phyloP scores from a whole-genome alignment of 2,888 invertebrate genomes.

The Chymomyza procnemis region DNA sequence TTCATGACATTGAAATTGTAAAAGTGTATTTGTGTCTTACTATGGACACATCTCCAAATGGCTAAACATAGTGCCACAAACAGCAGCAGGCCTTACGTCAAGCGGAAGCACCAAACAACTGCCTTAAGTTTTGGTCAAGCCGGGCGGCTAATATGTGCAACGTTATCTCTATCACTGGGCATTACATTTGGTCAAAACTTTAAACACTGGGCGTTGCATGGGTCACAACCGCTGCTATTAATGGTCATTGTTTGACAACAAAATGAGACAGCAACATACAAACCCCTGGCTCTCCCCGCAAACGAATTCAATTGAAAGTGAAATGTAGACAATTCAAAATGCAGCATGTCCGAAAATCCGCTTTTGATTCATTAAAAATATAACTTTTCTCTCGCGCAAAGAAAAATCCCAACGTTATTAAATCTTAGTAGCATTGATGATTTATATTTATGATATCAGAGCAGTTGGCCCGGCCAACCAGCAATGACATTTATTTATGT shows the following conservation, averaged over 20 bases:
- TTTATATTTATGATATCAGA: not conserved
- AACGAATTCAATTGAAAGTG: slow-evolving; percentile 47
- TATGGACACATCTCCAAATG: not conserved
- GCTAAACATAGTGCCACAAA: not conserved
- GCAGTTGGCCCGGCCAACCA: not conserved
- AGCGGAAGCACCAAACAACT: not conserved
- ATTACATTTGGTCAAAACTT: not conserved
- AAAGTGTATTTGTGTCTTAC: not conserved
- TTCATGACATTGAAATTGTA: not conserved
- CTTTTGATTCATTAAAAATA: slow-evolving; percentile 48
- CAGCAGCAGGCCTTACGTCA: not conserved
- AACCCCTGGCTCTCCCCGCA: not conserved
- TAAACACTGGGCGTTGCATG: not conserved
- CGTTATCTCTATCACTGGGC: not conserved
- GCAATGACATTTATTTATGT: not conserved
- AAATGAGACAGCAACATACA: not conserved
- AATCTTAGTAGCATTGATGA: not conserved
- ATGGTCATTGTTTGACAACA: not conserved
- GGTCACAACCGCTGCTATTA: not conserved
- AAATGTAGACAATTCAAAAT: slow-evolving; percentile 27
- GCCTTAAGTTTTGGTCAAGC: not conserved
- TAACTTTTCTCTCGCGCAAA: slow-evolving; percentile 7
- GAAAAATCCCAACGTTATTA: slow-evolving; percentile 3
- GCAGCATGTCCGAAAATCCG: slow-evolving; percentile 23
- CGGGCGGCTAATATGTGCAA: not conserved